These are phyloP conservation scores for Delichon dasypus DNA, from an alignment of 2,797 vertebrate species.

Conservation along the genomic window DNA sequence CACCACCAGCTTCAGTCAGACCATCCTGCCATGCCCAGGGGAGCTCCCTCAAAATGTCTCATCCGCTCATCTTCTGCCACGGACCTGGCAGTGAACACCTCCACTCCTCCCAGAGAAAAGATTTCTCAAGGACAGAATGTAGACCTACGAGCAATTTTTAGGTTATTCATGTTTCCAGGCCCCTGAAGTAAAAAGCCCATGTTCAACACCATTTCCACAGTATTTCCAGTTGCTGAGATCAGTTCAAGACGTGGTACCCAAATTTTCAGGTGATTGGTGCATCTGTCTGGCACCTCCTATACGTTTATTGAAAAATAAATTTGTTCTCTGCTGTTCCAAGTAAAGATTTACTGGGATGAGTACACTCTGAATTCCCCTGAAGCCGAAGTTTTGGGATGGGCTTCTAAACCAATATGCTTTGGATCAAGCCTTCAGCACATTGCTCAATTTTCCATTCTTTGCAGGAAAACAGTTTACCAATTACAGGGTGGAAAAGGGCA, in stretches of 20 bases:
- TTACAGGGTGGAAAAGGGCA: slow-evolving; percentile 30
- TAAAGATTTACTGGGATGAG: background rate
- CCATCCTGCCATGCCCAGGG: background rate
- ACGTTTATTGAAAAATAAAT: background rate
- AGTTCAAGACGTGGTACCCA: background rate
- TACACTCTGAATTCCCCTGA: background rate
- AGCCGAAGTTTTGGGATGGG: slow-evolving; percentile 1
- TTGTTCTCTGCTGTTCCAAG: background rate
- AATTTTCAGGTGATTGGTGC: background rate
- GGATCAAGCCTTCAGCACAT: slow-evolving; percentile 43
- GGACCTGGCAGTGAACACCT: background rate
- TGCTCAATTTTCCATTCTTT: slow-evolving; percentile 67
- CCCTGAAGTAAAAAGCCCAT: background rate
- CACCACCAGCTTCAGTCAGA: background rate
- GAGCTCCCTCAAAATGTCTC: background rate
- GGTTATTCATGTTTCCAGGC: background rate
- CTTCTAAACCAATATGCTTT: slow-evolving; percentile 51
- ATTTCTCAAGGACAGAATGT: background rate
- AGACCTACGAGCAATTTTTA: background rate
- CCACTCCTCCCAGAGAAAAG: background rate
- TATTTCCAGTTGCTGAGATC: background rate
- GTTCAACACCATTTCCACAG: background rate
- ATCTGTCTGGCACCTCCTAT: background rate
- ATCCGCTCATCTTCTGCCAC: background rate
- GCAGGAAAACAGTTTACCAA: slow-evolving; percentile 53